Evolutionary conservation across 2,888 invertebrate genomes (phyloP).

Genomic region (Trypoxylon attenuatum): DNA sequence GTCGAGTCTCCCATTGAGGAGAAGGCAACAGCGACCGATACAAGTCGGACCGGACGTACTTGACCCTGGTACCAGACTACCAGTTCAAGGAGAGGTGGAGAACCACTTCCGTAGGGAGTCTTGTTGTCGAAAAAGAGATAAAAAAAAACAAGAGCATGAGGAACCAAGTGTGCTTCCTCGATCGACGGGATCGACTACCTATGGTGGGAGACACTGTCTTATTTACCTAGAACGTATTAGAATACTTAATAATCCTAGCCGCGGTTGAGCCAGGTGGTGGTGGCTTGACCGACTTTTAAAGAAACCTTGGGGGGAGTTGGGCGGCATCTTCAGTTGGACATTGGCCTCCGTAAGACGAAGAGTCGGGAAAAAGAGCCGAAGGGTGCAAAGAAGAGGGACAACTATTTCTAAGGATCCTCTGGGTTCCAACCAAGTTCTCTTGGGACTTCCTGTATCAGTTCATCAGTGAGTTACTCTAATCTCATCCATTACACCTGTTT

Average conservation of each 20-base stretch:
- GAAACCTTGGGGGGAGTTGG: conserved; percentile 68
- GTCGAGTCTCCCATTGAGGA: conserved; percentile 15
- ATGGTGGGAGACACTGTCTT: conserved; percentile 39
- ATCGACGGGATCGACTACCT: neutral
- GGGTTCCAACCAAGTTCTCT: conserved; percentile 26
- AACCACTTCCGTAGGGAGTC: conserved; percentile 19
- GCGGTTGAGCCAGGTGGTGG: conserved; percentile 61
- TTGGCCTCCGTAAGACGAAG: conserved; percentile 73
- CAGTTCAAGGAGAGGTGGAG: conserved; percentile 26
- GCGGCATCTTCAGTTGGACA: conserved; percentile 73
- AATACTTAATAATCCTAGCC: conserved; percentile 69
- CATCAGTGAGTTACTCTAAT: neutral
- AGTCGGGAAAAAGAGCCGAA: conserved; percentile 69
- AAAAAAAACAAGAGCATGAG: conserved; percentile 12
- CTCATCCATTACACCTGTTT: neutral
- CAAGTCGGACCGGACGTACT: conserved; percentile 17
- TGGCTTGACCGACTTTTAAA: conserved; percentile 71
- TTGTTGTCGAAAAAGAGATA: too few relatives aligned
- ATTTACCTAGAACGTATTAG: conserved; percentile 64
- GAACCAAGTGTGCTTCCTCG: neutral
- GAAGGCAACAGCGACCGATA: conserved; percentile 6
- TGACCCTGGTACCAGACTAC: conserved; percentile 33
- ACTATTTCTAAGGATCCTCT: conserved; percentile 10
- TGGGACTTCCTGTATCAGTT: conserved; percentile 2
- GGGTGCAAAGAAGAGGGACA: conserved; percentile 60